A percentile compares a stretch with the other conserved stretches of the same genome.
Conservation (phyloP, 2,113 vertebrate genomes). For the Gasterosteus nipponicus region DNA sequence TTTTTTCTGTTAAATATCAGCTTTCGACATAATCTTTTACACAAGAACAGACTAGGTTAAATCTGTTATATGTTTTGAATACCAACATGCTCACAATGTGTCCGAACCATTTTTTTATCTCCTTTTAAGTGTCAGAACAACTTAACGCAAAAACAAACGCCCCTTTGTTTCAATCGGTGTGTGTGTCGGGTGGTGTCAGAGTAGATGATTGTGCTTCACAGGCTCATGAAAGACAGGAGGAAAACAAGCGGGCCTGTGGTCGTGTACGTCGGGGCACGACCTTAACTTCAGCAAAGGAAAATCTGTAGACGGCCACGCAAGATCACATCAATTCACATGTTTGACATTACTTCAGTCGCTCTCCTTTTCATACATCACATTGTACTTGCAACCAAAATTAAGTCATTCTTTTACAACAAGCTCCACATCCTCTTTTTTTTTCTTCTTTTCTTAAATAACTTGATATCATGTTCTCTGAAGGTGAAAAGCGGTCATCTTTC, state of each 20-base stretch:
- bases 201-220: constrained; percentile 44
- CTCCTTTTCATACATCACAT: constrained; percentile 44
- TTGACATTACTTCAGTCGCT: constrained; percentile 31
- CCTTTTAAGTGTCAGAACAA: constrained; percentile 67
- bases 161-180: constrained; percentile 52
- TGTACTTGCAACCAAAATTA: constrained; percentile 37
- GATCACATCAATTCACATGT: constrained; percentile 42
- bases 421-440: constrained; percentile 38
- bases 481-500: constrained; percentile 25
- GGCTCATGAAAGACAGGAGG: constrained; percentile 56
- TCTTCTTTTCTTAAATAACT: constrained; percentile 37
- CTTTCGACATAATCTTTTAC: constrained; percentile 74
- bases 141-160: constrained; percentile 69
- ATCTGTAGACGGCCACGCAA: constrained; percentile 40
- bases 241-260: constrained; percentile 43
- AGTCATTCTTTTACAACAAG: constrained; percentile 36
- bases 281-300: constrained; percentile 38
- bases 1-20: constrained; percentile 71
- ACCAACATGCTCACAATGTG: constrained; percentile 83
- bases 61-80: constrained; percentile 78
- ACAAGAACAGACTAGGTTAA: constrained; percentile 80
- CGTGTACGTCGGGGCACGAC: constrained; percentile 24
- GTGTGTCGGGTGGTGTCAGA: constrained; percentile 52
- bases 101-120: constrained; percentile 69
- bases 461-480: constrained; percentile 31